phyloP scores from a whole-genome alignment of 2,888 invertebrate genomes.

The Scaptomyza polygonia region DNA sequence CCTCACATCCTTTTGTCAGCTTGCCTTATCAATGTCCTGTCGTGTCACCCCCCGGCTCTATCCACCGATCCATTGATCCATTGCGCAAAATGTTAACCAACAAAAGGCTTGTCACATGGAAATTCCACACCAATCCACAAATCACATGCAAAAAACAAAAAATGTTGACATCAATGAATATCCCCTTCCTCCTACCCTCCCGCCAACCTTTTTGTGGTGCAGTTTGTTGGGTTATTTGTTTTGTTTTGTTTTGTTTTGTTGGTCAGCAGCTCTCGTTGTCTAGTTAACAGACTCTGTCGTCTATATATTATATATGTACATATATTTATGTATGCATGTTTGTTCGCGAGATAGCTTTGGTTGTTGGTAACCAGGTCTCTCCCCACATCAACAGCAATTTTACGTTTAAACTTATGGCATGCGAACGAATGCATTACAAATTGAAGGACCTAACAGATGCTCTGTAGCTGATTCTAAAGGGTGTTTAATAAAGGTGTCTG shows the following conservation, averaged over 20 bases:
- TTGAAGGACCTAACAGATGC: conserved; percentile 23
- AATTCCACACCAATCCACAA: conserved; percentile 60
- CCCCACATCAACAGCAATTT: conserved; percentile 63
- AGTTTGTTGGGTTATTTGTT: conserved; percentile 33
- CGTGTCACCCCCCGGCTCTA: background rate
- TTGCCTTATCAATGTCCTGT: conserved; percentile 24
- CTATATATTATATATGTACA: background rate
- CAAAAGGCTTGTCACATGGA: conserved; percentile 51
- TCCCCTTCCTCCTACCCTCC: background rate
- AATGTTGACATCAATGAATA: conserved; percentile 63
- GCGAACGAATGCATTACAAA: conserved; percentile 1
- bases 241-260: no score
- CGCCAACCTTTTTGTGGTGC: background rate
- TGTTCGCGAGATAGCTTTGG: conserved; percentile 2
- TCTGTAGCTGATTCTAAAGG: conserved; percentile 1
- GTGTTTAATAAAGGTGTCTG: background rate
- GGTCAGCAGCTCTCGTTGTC: conserved; percentile 34
- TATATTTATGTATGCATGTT: background rate
- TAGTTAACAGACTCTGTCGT: conserved; percentile 29
- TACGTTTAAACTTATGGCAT: conserved; percentile 61
- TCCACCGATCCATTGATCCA: conserved; percentile 60
- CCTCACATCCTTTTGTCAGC: conserved; percentile 17
- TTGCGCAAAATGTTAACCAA: conserved; percentile 56
- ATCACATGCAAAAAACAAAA: conserved; percentile 48
- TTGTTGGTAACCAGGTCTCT: conserved; percentile 37